Evolutionary conservation across 2,797 vertebrate species (phyloP).

Genomic region (Urosaurus nigricauda): DNA sequence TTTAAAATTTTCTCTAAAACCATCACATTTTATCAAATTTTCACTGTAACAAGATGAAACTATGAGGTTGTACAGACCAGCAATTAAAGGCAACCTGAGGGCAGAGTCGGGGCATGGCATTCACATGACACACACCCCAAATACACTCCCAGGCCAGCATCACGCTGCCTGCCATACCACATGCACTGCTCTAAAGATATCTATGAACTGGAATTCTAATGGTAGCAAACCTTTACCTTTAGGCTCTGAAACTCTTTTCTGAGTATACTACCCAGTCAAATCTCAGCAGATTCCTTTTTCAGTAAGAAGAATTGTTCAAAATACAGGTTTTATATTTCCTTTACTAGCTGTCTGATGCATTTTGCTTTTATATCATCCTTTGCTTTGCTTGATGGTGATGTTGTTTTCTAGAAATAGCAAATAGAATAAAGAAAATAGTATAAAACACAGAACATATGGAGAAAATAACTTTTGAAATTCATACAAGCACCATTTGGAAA

Average conservation of each 20-base stretch:
- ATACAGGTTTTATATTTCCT: slow-evolving; percentile 56
- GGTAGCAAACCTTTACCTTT: slow-evolving; percentile 4
- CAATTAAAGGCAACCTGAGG: no score
- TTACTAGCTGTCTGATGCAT: slow-evolving; percentile 65
- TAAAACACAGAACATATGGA: background rate
- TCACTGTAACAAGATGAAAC: no score
- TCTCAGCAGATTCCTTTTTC: slow-evolving; percentile 64
- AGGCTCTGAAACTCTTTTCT: slow-evolving; percentile 43
- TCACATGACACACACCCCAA: no score
- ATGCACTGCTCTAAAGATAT: background rate
- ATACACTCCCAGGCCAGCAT: no score
- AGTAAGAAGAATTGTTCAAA: slow-evolving; percentile 45
- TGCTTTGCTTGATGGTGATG: slow-evolving; percentile 55
- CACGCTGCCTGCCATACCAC: no score
- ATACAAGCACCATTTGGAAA: background rate
- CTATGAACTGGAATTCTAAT: background rate
- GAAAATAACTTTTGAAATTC: background rate
- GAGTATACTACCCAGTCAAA: slow-evolving; percentile 58
- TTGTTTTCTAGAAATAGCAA: background rate
- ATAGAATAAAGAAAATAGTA: background rate
- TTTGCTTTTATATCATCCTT: slow-evolving; percentile 47
- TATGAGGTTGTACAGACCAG: no score
- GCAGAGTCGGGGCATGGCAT: no score
- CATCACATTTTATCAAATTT: no score
- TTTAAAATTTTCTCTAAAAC: no score